Base-by-base conservation (phyloP, 2,888 invertebrate genomes). In the Dynastes tityus region DNA sequence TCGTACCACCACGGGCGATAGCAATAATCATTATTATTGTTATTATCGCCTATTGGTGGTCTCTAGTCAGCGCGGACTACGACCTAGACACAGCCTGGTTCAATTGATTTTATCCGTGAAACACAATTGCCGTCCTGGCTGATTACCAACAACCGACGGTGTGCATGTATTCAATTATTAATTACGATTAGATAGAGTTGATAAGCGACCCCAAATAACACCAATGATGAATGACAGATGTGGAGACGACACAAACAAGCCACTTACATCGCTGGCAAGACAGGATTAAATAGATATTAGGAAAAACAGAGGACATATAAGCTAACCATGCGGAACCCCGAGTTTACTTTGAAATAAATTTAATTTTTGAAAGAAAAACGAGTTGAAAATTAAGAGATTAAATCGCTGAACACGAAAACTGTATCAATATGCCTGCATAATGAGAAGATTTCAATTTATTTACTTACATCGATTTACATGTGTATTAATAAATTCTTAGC, bases 91-190 rank as follows among this genome's bases (percentile, higher is more conserved):
- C 51, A 51, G 13, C 29, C 51, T 29, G 13, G 79, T 82, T 79
- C 82, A 81, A 82, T 83, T 83, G 83, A 82, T 83, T 83, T 79
- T 77, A 79, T 79, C 80, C 68, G 70, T 29, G 76, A 55, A 29
- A 53, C 32, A 32, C 73, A 73, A 73, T 73, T 73, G 58, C 55
- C 45, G 11, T 53, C 58, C 29, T 13, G 3, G 13, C 13, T 29
- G 29, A 27, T 68, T 27, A 49, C 51, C 51, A 32, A 55, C 13
- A 11, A 27, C 61, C 16, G 63, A 32, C 32, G 32, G 4, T 32
- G 63, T 9, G n/a, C 16, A 58, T 58, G 22, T 8, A 58, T 58
- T 16, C 55, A 58, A 58, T 58, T 58, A 58, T 16, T 58, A 16
- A 58, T 58, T 58, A 58, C 16, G 55, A 58, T 58, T 58, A 58